A percentile compares a stretch with the other conserved stretches of the same genome.
Evolutionary conservation across 2,113 vertebrate genomes (phyloP).

Genomic region (Psittacara wagleri): DNA sequence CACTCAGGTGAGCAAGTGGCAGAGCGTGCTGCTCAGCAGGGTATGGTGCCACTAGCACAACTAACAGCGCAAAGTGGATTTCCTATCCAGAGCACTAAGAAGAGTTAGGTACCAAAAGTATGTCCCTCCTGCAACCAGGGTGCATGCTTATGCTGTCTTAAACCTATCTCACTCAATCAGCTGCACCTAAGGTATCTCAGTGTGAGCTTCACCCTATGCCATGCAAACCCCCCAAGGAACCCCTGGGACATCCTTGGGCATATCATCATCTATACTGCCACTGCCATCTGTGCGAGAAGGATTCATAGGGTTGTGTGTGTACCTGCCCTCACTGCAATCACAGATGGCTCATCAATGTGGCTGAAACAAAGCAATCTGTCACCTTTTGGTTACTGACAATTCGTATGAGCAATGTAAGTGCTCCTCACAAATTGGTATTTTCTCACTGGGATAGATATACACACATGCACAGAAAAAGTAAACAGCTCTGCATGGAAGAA

Average conservation of each 20-base stretch:
- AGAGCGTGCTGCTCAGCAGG: background rate
- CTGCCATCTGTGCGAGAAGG: background rate
- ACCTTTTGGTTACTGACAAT: background rate
- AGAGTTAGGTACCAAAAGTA: background rate
- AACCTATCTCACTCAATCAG: background rate
- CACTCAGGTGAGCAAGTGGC: background rate
- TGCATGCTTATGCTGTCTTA: background rate
- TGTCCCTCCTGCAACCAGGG: background rate
- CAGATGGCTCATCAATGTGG: background rate
- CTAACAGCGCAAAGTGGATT: background rate
- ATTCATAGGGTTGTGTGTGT: rapidly evolving
- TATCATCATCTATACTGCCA: background rate
- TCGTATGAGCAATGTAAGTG: rapidly evolving
- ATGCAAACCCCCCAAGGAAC: background rate
- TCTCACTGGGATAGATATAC: background rate
- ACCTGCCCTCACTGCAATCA: background rate
- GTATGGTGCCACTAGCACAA: background rate
- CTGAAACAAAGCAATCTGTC: background rate
- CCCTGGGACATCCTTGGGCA: background rate
- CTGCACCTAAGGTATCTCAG: background rate
- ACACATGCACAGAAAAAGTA: background rate
- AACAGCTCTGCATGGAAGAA: background rate
- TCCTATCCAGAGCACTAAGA: background rate
- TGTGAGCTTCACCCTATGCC: background rate
- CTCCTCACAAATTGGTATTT: background rate